Evolutionary conservation across 2,888 invertebrate species (phyloP), one percentile per base, ranked within the genome.

Genomic region (Hyles lineata): DNA sequence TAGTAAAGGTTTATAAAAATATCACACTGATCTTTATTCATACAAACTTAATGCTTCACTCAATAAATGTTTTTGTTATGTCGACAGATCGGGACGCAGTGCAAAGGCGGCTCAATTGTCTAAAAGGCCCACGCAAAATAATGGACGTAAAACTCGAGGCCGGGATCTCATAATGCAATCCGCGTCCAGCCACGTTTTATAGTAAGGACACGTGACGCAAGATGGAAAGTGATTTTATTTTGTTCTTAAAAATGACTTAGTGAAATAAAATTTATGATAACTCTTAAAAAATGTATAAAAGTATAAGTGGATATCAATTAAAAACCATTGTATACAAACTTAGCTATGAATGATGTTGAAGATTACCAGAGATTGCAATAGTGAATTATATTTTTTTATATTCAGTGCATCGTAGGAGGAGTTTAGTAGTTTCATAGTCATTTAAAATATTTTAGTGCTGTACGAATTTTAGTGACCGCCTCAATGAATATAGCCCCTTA

Each of bases 71-170:
- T 63, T 55, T 76, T 71, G 76, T 76, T 73, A 70, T 50, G 75
- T 83, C 94, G 95, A 62, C 95, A 98, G 99, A 99, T 94, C 98
- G 99, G 93, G 98, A 98, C 87, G 98, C 99, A 72, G 99, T 99
- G 72, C 99, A 99, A 91, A 98, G 98, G 92, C 96, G 99, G 79
- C 96, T 99, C 77, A 92, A 93, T 77, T 93, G 93, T 86, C 92
- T 94, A 77, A 94, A 93, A 77, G 92, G 92, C 78, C 93, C 93
- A 77, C 93, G 93, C 76, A 93, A 94, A 85, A 90, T 94, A 76
- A 94, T 93, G 93, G 94, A 94, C 80, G 93, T 90, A 60, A 93
- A 93, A 86, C 86, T 94, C 73, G 94, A 94, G 86, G 92, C 93
- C 77, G 94, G 94, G 90, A 92, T 94, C 91, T 94, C 94, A 92